Evolutionary conservation across 2,888 invertebrate genomes (phyloP).

Genomic region (Conomelus anceps): DNA sequence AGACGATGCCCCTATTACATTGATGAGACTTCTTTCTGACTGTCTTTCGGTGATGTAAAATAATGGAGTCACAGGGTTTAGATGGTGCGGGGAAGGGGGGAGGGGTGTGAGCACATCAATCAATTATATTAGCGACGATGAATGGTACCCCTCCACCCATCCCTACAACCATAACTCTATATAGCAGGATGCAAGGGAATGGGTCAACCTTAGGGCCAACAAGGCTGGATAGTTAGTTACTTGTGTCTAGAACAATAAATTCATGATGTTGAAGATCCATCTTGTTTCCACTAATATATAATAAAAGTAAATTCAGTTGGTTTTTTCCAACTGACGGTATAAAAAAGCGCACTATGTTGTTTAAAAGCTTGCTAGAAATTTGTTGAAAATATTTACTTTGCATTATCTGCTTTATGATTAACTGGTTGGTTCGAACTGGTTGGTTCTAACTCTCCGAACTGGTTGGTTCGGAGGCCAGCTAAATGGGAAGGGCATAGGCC

Average conservation of each 20-base stretch:
- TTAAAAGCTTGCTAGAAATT: too few species aligned
- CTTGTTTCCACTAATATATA: not conserved
- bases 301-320: too few species aligned
- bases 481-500: too few species aligned
- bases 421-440: too few species aligned
- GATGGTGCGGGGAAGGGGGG: not conserved
- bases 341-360: too few species aligned
- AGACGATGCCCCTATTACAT: not conserved
- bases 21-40: not conserved
- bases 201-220: not conserved
- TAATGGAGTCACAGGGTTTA: not conserved
- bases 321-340: too few species aligned
- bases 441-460: too few species aligned
- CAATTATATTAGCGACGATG: not conserved
- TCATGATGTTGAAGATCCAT: not conserved
- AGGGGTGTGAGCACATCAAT: not conserved
- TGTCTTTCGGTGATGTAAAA: too few species aligned
- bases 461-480: too few species aligned
- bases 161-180: not conserved
- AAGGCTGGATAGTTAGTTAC: not conserved
- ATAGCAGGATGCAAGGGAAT: not conserved
- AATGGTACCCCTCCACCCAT: not conserved
- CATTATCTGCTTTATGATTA: too few species aligned
- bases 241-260: not conserved
- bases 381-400: too few species aligned